phyloP scores from a whole-genome alignment of 2,888 invertebrate genomes.

The Amblyjoppa fuscipennis region DNA sequence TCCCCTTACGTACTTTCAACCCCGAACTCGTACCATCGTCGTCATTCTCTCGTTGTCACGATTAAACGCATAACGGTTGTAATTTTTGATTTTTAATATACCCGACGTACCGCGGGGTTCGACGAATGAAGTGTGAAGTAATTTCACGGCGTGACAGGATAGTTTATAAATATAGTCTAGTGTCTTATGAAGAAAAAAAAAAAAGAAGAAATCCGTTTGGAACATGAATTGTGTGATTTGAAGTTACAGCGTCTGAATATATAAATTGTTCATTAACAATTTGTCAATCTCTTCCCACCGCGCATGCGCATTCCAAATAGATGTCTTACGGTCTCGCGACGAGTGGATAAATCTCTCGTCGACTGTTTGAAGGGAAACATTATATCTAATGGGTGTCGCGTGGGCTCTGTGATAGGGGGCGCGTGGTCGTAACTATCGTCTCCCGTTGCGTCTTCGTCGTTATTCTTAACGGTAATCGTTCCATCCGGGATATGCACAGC shows the following conservation, averaged over 20 bases:
- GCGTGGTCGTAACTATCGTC: constrained; percentile 77
- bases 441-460: constrained; percentile 62
- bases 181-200: not conserved
- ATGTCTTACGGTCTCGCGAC: not conserved
- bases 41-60: not conserved
- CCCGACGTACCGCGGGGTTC: not conserved
- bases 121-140: not conserved
- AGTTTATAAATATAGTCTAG: constrained; percentile 14
- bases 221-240: constrained; percentile 7
- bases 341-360: constrained; percentile 39
- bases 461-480: constrained; percentile 78
- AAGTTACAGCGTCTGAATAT: constrained; percentile 11
- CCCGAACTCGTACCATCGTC: not conserved
- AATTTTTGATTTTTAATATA: constrained; percentile 16
- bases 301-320: not conserved
- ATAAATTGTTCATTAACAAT: constrained; percentile 15
- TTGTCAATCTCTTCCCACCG: not conserved
- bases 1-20: not conserved
- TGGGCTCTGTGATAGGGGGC: constrained; percentile 79
- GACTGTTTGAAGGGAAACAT: constrained; percentile 75
- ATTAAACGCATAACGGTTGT: constrained; percentile 19
- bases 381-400: constrained; percentile 79
- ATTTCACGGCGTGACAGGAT: not conserved
- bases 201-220: not conserved
- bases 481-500: constrained; percentile 77